Percentiles rank a stretch among this genome's conserved stretches.
phyloP scores from a whole-genome alignment of 1,140 invertebrate genomes.

The Eupeodes corollae region DNA sequence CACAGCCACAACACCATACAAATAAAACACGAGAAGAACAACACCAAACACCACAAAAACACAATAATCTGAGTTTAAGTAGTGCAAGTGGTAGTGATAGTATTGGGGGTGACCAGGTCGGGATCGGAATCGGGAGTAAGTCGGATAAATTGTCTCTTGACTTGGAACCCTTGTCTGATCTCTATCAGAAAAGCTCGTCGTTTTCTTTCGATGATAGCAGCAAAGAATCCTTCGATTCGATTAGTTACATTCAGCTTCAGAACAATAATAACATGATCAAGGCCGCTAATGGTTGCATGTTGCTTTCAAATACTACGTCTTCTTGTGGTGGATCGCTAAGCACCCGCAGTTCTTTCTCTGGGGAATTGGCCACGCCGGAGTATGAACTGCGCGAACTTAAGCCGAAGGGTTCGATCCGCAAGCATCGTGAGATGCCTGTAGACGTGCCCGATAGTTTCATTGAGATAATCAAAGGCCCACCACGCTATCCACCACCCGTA shows the following conservation, averaged over 20 bases:
- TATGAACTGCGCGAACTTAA: conserved; percentile 39
- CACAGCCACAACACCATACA: conserved; percentile 8
- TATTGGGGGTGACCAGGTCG: too few relatives aligned
- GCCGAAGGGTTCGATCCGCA: conserved; percentile 34
- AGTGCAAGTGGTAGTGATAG: too few relatives aligned
- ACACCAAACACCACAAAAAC: conserved; percentile 37
- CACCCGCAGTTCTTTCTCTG: conserved; percentile 27
- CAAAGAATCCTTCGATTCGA: conserved; percentile 26
- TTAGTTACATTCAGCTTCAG: conserved; percentile 7
- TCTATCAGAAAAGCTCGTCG: too few relatives aligned
- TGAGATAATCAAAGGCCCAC: conserved; percentile 58
- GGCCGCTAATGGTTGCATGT: neutral
- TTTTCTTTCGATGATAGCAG: neutral
- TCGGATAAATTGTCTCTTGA: too few relatives aligned
- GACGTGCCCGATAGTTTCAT: conserved; percentile 65
- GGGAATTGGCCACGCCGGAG: conserved; percentile 16
- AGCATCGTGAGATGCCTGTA: conserved; percentile 57
- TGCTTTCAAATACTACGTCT: conserved; percentile 12
- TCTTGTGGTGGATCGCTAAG: conserved; percentile 8
- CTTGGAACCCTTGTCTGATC: too few relatives aligned
- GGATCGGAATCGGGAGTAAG: too few relatives aligned
- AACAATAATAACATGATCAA: conserved; percentile 11
- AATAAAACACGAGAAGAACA: conserved; percentile 23
- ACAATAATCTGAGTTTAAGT: neutral
- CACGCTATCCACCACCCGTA: conserved; percentile 56